Evolutionary conservation across 2,888 invertebrate species (phyloP).

Genomic region (Scaeva pyrastri): DNA sequence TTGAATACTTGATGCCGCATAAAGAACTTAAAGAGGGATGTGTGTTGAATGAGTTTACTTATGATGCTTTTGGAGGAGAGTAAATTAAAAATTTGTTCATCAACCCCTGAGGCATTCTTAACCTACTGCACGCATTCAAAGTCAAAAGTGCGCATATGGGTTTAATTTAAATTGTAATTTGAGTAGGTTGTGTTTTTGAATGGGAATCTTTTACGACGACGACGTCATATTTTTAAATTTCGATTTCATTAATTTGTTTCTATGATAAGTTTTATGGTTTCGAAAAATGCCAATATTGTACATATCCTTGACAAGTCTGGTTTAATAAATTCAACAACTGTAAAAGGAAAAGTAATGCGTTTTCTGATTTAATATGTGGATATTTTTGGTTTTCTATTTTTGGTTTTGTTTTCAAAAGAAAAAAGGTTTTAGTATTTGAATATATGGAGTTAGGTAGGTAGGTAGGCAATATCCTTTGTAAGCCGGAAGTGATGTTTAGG

Average conservation of each 20-base stretch:
- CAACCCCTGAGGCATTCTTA: not conserved
- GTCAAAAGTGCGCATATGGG: conserved; percentile 24
- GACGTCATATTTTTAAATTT: not conserved
- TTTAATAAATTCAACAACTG: not conserved
- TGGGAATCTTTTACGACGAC: not conserved
- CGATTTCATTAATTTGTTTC: not conserved
- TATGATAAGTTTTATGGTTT: not conserved
- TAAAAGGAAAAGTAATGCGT: not conserved
- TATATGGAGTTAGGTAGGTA: too few relatives aligned
- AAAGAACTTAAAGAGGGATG: conserved; percentile 20
- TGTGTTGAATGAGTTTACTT: not conserved
- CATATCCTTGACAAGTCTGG: not conserved
- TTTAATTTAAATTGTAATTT: conserved; percentile 22
- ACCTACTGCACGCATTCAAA: conserved; percentile 10
- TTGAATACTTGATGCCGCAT: not conserved
- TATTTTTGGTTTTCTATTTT: not conserved
- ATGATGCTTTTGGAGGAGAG: conserved; percentile 2
- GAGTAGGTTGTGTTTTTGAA: not conserved
- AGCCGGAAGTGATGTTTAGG: conserved; percentile 10
- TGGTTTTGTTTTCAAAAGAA: not conserved
- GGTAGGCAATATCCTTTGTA: not conserved
- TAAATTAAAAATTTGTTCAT: conserved; percentile 15
- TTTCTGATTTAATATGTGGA: not conserved
- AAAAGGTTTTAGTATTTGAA: not conserved
- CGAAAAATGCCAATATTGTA: not conserved